phyloP scores from a whole-genome alignment of 2,113 vertebrate species.

The Pomatostomus ruficeps region DNA sequence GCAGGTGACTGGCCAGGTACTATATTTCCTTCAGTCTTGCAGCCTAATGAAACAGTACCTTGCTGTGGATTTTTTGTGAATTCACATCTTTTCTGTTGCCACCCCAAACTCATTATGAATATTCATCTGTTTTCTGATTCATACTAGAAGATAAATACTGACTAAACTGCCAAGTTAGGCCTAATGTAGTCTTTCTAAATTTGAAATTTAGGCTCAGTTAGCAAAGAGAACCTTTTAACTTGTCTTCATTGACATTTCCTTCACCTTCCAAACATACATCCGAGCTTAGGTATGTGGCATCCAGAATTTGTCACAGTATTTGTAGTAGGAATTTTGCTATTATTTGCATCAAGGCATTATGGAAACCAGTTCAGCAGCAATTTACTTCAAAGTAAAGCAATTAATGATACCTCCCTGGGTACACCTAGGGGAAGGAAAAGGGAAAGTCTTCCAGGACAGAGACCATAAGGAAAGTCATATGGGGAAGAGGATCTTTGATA shows the following conservation, averaged over 20 bases:
- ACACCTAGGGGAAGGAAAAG: background rate
- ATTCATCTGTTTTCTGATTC: background rate
- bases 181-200: background rate
- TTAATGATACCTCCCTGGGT: background rate
- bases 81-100: background rate
- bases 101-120: background rate
- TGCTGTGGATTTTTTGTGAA: background rate
- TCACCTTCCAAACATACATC: background rate
- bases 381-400: background rate
- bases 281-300: background rate
- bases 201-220: background rate
- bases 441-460: background rate
- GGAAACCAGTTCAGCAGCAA: background rate
- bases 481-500: background rate
- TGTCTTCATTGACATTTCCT: background rate
- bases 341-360: background rate
- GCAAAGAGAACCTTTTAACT: background rate
- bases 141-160: background rate
- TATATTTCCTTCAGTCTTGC: background rate
- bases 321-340: background rate
- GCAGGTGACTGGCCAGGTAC: background rate
- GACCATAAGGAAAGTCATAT: background rate
- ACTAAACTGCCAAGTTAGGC: background rate
- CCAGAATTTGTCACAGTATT: background rate
- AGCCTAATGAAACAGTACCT: background rate